Evolutionary conservation across 92 coral and sea anemone species (phyloP).

Genomic region (Parazoanthus darwini): DNA sequence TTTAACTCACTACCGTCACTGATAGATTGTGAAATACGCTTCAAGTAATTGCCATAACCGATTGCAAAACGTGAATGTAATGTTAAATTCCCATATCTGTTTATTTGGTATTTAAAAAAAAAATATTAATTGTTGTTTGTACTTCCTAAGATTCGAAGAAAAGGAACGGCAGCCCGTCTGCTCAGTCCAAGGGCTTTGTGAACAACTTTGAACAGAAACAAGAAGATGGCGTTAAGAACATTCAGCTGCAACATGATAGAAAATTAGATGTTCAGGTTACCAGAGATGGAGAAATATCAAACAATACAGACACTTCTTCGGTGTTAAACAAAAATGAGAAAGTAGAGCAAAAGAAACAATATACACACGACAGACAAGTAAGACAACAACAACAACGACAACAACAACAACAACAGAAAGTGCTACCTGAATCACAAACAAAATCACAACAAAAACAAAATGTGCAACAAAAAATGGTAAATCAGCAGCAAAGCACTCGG

Average conservation of each 20-base stretch:
- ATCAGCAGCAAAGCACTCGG: slow-evolving; percentile 40
- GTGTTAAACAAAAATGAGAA: slow-evolving; percentile 28
- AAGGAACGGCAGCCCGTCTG: background rate
- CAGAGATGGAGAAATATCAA: slow-evolving; percentile 4
- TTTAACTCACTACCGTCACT: background rate
- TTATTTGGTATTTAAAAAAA: too few species aligned
- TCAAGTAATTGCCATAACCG: too few species aligned
- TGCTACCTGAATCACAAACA: slow-evolving; percentile 26
- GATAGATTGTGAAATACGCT: background rate
- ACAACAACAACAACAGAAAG: slow-evolving; percentile 17
- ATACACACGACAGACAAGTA: background rate
- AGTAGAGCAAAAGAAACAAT: slow-evolving; percentile 23
- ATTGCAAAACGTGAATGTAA: too few species aligned
- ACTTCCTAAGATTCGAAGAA: slow-evolving; percentile 22
- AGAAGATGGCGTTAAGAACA: background rate
- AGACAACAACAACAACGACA: slow-evolving; percentile 14
- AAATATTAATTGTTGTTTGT: background rate
- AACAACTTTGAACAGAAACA: slow-evolving; percentile 6
- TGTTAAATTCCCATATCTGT: too few species aligned
- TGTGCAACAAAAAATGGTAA: slow-evolving; percentile 44
- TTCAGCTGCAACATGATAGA: slow-evolving; percentile 8
- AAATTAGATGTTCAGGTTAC: slow-evolving; percentile 16
- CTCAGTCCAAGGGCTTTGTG: slow-evolving; percentile 13
- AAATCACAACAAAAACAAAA: background rate
- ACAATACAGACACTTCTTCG: background rate